Evolutionary conservation across 2,797 vertebrate genomes (phyloP).

Genomic region (Xenentodon cancila): DNA sequence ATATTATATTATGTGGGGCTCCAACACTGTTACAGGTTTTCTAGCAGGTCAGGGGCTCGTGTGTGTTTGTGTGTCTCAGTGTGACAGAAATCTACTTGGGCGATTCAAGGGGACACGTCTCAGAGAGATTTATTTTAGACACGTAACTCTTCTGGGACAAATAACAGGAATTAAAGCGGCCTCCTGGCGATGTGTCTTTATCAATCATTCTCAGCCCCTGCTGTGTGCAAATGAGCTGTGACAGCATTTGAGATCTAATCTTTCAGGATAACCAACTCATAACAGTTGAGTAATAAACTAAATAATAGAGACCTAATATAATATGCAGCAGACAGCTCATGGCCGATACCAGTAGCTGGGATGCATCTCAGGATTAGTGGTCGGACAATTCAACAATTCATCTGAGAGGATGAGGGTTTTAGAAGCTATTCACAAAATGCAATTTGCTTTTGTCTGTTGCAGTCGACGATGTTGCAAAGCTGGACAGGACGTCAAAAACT

Average conservation of each 20-base stretch:
- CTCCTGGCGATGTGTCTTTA: constrained; percentile 74
- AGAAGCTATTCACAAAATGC: not conserved
- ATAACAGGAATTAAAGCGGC: constrained; percentile 75
- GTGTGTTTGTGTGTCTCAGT: constrained; percentile 9
- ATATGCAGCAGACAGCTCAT: constrained; percentile 44
- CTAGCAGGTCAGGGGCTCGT: constrained; percentile 31
- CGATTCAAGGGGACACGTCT: constrained; percentile 65
- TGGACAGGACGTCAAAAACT: constrained; percentile 93
- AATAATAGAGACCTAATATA: constrained; percentile 43
- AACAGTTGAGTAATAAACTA: too few relatives aligned
- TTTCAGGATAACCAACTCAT: constrained; percentile 72
- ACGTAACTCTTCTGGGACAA: constrained; percentile 75
- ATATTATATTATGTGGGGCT: constrained; percentile 7
- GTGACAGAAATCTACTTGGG: constrained; percentile 64
- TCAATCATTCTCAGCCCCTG: constrained; percentile 79
- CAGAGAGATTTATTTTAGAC: constrained; percentile 73
- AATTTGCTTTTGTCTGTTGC: constrained; percentile 34
- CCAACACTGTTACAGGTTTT: constrained; percentile 38
- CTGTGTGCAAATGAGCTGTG: constrained; percentile 67
- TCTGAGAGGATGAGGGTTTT: constrained; percentile 10
- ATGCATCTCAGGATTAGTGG: constrained; percentile 22
- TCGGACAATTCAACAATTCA: constrained; percentile 18
- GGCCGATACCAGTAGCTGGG: constrained; percentile 31
- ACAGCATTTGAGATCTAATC: constrained; percentile 70
- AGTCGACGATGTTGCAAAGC: constrained; percentile 86